Percentiles rank a stretch among this genome's conserved stretches.
phyloP scores from a whole-genome alignment of 2,113 vertebrate species.

The Pluvianellus socialis region DNA sequence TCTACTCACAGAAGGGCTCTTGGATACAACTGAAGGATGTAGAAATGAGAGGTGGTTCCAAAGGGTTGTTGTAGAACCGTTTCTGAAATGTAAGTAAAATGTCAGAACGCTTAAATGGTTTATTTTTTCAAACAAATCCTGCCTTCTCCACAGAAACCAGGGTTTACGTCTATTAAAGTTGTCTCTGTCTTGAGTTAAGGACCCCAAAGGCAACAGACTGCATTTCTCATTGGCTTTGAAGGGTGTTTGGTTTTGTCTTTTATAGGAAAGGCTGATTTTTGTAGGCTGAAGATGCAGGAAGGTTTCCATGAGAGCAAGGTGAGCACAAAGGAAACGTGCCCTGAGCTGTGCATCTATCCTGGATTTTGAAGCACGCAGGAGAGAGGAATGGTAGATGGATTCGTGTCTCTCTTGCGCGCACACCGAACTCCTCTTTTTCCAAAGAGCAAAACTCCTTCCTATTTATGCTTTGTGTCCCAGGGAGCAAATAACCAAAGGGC shows the following conservation, averaged over 20 bases:
- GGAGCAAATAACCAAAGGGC: not conserved
- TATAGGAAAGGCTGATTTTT: not conserved
- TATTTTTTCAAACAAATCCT: not conserved
- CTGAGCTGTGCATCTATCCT: not conserved
- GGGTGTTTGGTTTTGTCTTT: not conserved
- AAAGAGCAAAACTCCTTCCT: not conserved
- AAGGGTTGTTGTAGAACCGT: not conserved
- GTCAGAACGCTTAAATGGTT: not conserved
- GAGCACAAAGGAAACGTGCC: not conserved
- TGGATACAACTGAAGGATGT: not conserved
- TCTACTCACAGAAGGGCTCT: not conserved
- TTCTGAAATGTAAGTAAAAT: not conserved
- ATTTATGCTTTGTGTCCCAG: not conserved
- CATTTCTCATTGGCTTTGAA: not conserved
- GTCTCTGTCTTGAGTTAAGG: not conserved
- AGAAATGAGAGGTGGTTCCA: not conserved
- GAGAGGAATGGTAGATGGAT: not conserved
- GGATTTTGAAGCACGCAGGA: not conserved
- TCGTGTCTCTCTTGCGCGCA: rapidly evolving
- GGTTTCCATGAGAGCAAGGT: not conserved
- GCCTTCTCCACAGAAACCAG: not conserved
- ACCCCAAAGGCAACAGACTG: not conserved
- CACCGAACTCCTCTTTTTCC: not conserved
- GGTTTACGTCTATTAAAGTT: not conserved
- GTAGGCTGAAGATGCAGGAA: not conserved